Evolutionary conservation across 2,797 vertebrate species (phyloP), one percentile per base, ranked within the genome.

Genomic region (Sebastes flavidus): DNA sequence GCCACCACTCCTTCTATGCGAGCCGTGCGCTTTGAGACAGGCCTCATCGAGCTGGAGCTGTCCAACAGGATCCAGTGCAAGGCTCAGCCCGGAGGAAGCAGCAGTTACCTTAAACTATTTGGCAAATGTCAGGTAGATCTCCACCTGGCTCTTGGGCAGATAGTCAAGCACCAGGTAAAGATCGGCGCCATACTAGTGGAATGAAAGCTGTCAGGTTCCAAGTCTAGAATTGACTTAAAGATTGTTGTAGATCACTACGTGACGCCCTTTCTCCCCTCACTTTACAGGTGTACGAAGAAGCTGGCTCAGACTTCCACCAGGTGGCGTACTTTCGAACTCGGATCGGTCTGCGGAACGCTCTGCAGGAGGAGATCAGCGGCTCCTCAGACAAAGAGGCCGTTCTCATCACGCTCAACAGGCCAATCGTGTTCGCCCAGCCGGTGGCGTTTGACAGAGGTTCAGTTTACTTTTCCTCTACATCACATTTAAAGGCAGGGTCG

Each of bases 91-190:
- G 98, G 98, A 36, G 98, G 97, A 74, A 99, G 96, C 76, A 98
- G 97, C 94, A 99, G 98, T 87, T 99, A 99, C 91, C 95, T 99
- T 27, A 99, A 99, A 87, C 96, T 99, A 30, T 99, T 99, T 81
- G 98, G 98, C 29, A 99, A 99, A 93, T 99, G 99, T 90, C 98
- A 99, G 83, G 98, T 99, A 58, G 99, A 99, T 91, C 96, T 99
- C 82, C 96, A 99, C 92, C 94, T 99, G 89, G 99, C 99, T 2
- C 94, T 99, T 3, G 99, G 99, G 52, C 99, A 99, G 92, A 99
- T 99, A 69, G 97, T 99, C 80, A 99, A 99, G 81, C 98, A 99
- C 92, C 99, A 99, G 96, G 99, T 99, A 83, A 6, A 4, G 36
- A 58, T 60, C 8, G 20, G 29, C n/a, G 1, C 65, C 29, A 22